Base-by-base conservation (phyloP, 2,797 vertebrate genomes). In the Parauchenoglanis punctatus region DNA sequence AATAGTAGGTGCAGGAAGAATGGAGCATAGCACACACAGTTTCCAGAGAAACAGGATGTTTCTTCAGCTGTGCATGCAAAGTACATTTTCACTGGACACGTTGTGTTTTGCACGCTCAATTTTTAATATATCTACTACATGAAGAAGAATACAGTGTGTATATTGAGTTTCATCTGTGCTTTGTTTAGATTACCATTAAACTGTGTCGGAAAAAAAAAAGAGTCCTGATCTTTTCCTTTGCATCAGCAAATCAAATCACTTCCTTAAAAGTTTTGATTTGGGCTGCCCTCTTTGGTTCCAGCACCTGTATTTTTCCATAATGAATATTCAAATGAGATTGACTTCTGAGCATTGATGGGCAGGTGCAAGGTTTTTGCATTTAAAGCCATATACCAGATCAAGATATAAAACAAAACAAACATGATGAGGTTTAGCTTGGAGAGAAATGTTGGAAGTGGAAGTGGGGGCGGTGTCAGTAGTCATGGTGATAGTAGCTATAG, bases 401-500 rank as follows among this genome's bases (percentile, higher is more conserved):
- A 40, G 6, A 35, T 25, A n/a, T 49, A 49, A 49, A 18, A 28
- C n/a, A 18, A 77, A 81, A 61, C 58, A 81, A 81, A 61, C 44
- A 8, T 44, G 56, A 81, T n/a, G 12, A 44, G 58, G 20, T 81
- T 81, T n/a, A 61, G 35, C 58, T 81, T 81, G 35, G 17, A 81
- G 78, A 61, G 77, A 61, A 63, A n/a, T 44, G 20, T 17, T 46
- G 5, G 56, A 68, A 84, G 20, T 81, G 92, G 88, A 87, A 90
- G 88, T 90, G 92, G 91, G 2, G 11, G 61, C 90, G 90, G 88
- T 90, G 81, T 56, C 89, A 87, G 54, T 75, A 31, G 89, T 35
- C 72, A 78, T 75, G 63, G 73, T 23, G n/a, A 81, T 85, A 58
- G 56, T 52, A 78, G 72, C 31, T 35, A 68, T 31, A 72, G 70